Evolutionary conservation across 2,797 vertebrate genomes (phyloP).

Genomic region (Gymnocypris eckloni): DNA sequence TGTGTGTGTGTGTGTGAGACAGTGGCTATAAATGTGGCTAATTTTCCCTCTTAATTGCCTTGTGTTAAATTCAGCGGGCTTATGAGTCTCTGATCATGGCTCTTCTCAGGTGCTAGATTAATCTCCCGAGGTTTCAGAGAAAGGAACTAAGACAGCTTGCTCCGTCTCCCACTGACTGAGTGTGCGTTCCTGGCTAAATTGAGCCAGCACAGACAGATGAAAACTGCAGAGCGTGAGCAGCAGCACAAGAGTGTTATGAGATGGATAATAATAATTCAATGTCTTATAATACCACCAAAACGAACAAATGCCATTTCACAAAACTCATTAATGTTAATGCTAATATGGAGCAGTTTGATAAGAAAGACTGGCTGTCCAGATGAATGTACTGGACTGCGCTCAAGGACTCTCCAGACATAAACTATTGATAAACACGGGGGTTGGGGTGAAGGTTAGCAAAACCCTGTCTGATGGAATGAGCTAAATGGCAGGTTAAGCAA

Average conservation of each 20-base stretch:
- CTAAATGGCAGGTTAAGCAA: not conserved
- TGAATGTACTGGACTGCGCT: not conserved
- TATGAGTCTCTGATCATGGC: constrained; percentile 51
- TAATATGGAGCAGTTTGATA: not conserved
- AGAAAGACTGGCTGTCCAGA: not conserved
- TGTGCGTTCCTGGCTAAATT: constrained; percentile 7
- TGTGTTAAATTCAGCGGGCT: constrained; percentile 51
- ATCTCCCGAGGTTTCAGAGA: constrained; percentile 45
- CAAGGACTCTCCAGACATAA: constrained; percentile 9
- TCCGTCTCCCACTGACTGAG: constrained; percentile 5
- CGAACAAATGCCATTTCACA: not conserved
- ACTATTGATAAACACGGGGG: not conserved
- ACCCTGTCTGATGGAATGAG: not conserved
- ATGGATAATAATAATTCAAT: constrained; percentile 2
- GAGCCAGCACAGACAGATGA: not conserved
- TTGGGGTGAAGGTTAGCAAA: not conserved
- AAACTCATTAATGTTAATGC: not conserved
- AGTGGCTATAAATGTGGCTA: constrained; percentile 38
- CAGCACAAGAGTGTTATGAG: not conserved
- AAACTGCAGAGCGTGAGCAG: not conserved
- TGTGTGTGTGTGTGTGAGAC: too few relatives aligned
- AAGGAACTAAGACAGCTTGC: constrained; percentile 32
- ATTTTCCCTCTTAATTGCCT: constrained; percentile 57
- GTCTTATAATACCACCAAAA: not conserved
- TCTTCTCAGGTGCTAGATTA: constrained; percentile 54